These are phyloP conservation scores for Scrobipalpa costella DNA, from an alignment of 2,888 invertebrate species.

Conservation along the genomic window DNA sequence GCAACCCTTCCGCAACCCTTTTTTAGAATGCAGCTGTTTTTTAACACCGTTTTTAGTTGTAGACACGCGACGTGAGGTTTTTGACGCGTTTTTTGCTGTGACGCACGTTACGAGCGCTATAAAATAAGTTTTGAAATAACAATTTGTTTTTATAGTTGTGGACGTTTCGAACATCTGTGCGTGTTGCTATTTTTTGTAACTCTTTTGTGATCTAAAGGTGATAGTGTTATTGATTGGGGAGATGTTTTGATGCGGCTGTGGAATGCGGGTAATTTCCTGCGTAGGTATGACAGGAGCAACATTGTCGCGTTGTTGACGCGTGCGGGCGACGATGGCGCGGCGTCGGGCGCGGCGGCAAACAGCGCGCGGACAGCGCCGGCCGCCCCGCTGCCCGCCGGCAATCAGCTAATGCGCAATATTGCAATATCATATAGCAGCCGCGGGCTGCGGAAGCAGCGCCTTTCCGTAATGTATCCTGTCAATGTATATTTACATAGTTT, in stretches of 20 bases:
- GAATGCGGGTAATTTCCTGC: conserved; percentile 24
- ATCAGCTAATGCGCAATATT: conserved; percentile 48
- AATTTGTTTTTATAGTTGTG: conserved; percentile 24
- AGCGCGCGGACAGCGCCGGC: conserved; percentile 13
- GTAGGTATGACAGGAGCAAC: conserved; percentile 14
- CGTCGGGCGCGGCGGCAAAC: conserved; percentile 30
- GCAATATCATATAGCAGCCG: conserved; percentile 23
- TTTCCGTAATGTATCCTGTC: conserved; percentile 27
- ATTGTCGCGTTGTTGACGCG: background rate
- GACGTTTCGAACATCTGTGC: conserved; percentile 25
- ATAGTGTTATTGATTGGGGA: conserved; percentile 16
- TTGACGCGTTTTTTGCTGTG: conserved; percentile 55
- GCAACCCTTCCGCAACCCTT: conserved; percentile 75
- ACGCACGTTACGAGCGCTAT: conserved; percentile 30
- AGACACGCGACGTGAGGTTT: conserved; percentile 59
- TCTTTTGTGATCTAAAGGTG: conserved; percentile 22
- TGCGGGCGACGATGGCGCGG: too few relatives aligned
- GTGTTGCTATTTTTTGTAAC: conserved; percentile 1
- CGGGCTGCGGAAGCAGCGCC: conserved; percentile 23
- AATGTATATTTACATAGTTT: conserved; percentile 3
- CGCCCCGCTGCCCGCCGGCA: conserved; percentile 29
- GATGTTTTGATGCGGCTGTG: background rate
- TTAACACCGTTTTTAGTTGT: conserved; percentile 53
- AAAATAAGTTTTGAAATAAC: conserved; percentile 26
- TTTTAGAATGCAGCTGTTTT: conserved; percentile 67